phyloP scores from a whole-genome alignment of 2,113 vertebrate genomes.

The Setophaga petechia region DNA sequence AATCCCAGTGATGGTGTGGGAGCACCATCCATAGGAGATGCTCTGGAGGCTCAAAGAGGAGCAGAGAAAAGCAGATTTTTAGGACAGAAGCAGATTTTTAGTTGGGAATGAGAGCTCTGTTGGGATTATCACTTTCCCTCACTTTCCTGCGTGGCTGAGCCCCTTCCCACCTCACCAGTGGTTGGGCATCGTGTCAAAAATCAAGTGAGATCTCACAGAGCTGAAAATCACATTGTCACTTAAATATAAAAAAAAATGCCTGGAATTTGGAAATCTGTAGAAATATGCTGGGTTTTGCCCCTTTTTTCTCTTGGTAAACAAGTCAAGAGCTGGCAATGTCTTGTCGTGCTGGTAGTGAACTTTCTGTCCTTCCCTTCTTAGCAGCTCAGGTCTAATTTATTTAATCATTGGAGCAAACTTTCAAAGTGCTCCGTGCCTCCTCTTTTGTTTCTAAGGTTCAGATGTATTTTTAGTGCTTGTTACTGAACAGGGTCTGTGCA shows the following conservation, averaged over 20 bases:
- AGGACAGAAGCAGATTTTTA: neutral
- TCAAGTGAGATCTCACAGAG: neutral
- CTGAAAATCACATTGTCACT: neutral
- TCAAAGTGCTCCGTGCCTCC: slow-evolving; percentile 37
- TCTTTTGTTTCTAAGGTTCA: slow-evolving; percentile 52
- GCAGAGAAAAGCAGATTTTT: neutral
- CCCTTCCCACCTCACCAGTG: neutral
- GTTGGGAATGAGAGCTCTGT: fast-evolving
- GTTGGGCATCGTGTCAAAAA: neutral
- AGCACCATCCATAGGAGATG: neutral
- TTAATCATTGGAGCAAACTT: slow-evolving; percentile 59
- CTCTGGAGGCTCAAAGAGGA: neutral
- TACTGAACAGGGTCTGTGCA: slow-evolving; percentile 54
- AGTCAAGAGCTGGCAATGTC: neutral
- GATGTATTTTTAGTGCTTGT: slow-evolving; percentile 62
- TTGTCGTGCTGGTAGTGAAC: slow-evolving; percentile 36
- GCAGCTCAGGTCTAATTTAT: slow-evolving; percentile 66
- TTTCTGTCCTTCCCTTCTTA: slow-evolving; percentile 60
- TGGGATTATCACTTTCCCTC: neutral
- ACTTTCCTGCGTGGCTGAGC: neutral
- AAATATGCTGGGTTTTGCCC: neutral
- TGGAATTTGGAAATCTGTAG: neutral
- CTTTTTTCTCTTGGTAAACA: neutral
- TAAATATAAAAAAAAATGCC: neutral
- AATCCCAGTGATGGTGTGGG: neutral